Evolutionary conservation across 2,113 vertebrate genomes (phyloP).

Genomic region (Eonycteris spelaea): DNA sequence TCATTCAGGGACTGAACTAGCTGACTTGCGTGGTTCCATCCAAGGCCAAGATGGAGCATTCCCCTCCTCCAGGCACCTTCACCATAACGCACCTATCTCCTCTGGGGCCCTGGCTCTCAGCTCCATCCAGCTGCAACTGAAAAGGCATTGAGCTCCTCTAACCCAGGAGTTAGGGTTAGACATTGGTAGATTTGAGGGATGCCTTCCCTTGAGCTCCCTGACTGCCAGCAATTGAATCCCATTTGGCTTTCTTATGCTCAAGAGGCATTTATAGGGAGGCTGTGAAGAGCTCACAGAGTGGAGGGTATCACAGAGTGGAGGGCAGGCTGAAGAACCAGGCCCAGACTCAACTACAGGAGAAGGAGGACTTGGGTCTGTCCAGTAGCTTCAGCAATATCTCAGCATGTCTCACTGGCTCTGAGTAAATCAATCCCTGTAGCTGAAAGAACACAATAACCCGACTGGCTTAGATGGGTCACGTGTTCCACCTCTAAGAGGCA

Average conservation of each 20-base stretch:
- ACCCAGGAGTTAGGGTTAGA: neutral
- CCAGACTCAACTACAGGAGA: neutral
- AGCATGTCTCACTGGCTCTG: neutral
- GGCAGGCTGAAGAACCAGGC: neutral
- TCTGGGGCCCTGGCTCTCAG: neutral
- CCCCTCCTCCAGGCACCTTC: neutral
- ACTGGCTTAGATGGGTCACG: neutral
- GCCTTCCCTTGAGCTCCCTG: neutral
- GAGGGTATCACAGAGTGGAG: neutral
- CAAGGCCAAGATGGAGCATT: neutral
- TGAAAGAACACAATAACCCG: neutral
- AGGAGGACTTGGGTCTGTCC: neutral
- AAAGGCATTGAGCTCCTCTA: neutral
- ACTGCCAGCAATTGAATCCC: neutral
- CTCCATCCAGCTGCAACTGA: neutral
- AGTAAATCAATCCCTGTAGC: neutral
- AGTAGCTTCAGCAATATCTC: neutral
- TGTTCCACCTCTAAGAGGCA: neutral
- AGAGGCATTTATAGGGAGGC: neutral
- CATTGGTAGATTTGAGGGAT: neutral
- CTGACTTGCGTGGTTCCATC: neutral
- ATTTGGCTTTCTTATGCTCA: neutral
- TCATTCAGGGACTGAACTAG: neutral
- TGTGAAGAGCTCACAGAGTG: neutral
- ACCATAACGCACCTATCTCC: neutral